phyloP scores from a whole-genome alignment of 2,888 invertebrate species.

The Papilio elwesi region DNA sequence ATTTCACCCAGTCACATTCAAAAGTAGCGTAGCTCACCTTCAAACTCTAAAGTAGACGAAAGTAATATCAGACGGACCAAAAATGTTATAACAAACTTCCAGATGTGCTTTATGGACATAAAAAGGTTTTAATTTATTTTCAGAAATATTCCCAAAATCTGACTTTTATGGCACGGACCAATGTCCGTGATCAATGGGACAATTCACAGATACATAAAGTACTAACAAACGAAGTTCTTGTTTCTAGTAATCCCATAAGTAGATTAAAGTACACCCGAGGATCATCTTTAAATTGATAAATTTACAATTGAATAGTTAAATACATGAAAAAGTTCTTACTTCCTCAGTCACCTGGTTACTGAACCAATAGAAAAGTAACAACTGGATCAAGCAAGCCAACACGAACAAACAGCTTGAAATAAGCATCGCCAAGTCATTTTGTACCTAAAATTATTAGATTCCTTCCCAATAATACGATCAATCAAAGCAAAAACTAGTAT shows the following conservation, averaged over 20 bases:
- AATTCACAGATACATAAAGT: too few relatives aligned
- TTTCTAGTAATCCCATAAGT: too few relatives aligned
- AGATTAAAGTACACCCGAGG: too few relatives aligned
- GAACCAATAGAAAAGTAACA: conserved; percentile 69
- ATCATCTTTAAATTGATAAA: too few relatives aligned
- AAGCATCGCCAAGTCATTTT: conserved; percentile 56
- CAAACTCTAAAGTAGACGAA: conserved; percentile 55
- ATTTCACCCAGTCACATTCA: conserved; percentile 60
- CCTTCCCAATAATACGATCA: neutral
- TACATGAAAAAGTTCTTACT: conserved; percentile 43
- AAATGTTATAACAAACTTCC: neutral
- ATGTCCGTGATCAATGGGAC: too few relatives aligned
- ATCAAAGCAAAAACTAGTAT: neutral
- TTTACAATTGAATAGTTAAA: neutral
- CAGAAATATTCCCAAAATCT: neutral
- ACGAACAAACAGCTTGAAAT: conserved; percentile 58
- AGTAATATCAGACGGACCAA: neutral
- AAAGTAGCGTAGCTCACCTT: conserved; percentile 62
- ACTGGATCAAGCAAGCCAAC: conserved; percentile 60
- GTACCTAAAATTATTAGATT: conserved; percentile 52
- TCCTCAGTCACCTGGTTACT: conserved; percentile 65
- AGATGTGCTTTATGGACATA: too few relatives aligned
- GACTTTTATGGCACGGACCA: neutral
- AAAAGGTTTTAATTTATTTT: too few relatives aligned
- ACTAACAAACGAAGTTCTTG: too few relatives aligned